Evolutionary conservation across 92 coral and sea anemone species (phyloP), one percentile per base, ranked within the genome.

Genomic region (Zoanthus solanderi): DNA sequence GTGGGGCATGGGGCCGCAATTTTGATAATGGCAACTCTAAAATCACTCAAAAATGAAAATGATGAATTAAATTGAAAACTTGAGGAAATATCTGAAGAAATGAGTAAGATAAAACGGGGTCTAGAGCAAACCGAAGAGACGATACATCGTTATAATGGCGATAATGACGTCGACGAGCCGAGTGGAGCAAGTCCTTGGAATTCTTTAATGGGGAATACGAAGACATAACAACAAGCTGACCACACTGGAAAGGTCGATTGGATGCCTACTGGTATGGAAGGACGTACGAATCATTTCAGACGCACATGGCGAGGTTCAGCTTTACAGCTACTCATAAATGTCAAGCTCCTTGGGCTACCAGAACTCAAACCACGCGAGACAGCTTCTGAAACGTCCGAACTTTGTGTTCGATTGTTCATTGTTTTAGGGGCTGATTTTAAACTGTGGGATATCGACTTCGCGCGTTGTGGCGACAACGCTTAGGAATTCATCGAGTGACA

Each of bases 331-430:
- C 72, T 81, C 86, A 81, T 81, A 60, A 85, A 75, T 47, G 83
- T 85, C 82, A 85, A 75, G 72, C 82, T 75, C 68, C 71, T 75
- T 15, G 89, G 82, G 58, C 29, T 85, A 53, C 82, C 83, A 14
- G 89, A 75, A 69, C 71, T 85, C 56, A 45, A 50, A 58, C 81
- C 88, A 47, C 80, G 46, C 66, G 88, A 84, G 77, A 84, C 75
- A 34, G 71, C 88, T 50, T 84, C 78, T 44, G 81, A 84, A 30
- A 84, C 81, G 80, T 73, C 81, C 46, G 45, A 84, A 50, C 88
- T 84, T 50, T 84, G 88, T 34, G 48, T 72, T 30, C 58, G n/a
- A 47, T 48, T 84, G 11, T 84, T 72, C 65, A 84, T 72, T 63
- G 88, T 28, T 6, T 57, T 84, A 54, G 88, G 71, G 45, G 81